A percentile compares a stretch with the other conserved stretches of the same genome.
Conservation (phyloP, 2,888 invertebrate species). For the Lissocephala sabroskyi region DNA sequence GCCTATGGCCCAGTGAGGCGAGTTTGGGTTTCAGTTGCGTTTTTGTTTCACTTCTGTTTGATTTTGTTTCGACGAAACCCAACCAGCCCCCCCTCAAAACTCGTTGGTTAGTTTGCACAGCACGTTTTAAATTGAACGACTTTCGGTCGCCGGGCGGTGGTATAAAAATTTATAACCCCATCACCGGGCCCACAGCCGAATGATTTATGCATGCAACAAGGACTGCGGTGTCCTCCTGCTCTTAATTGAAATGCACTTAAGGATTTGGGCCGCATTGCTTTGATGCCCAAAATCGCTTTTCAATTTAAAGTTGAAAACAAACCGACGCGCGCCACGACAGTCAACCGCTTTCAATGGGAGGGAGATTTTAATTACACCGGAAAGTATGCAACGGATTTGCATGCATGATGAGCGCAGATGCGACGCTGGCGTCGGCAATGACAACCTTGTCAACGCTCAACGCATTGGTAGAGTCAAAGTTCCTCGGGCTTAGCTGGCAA, state of each 20-base stretch:
- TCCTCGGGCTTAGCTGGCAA: neutral
- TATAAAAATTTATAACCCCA: neutral
- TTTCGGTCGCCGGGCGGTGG: constrained; percentile 18
- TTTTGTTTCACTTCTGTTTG: constrained; percentile 1
- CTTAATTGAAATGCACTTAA: constrained; percentile 60
- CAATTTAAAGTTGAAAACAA: neutral
- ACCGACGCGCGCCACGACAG: no score
- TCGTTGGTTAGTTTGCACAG: constrained; percentile 34
- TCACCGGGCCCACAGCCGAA: constrained; percentile 7
- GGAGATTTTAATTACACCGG: neutral
- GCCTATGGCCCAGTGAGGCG: neutral
- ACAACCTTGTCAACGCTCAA: constrained; percentile 1
- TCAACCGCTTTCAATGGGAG: neutral
- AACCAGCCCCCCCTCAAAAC: constrained; percentile 5
- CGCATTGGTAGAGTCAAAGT: neutral
- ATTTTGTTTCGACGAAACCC: no score
- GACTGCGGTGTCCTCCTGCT: constrained; percentile 3
- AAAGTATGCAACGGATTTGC: constrained; percentile 14
- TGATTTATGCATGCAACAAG: constrained; percentile 52
- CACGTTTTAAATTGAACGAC: constrained; percentile 56
- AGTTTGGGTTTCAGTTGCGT: neutral
- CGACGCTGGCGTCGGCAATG: neutral
- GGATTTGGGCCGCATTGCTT: constrained; percentile 31
- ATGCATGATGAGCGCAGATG: constrained; percentile 25
- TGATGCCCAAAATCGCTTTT: constrained; percentile 2